phyloP scores from a whole-genome alignment of 1,140 invertebrate species.

The Psix sp. region DNA sequence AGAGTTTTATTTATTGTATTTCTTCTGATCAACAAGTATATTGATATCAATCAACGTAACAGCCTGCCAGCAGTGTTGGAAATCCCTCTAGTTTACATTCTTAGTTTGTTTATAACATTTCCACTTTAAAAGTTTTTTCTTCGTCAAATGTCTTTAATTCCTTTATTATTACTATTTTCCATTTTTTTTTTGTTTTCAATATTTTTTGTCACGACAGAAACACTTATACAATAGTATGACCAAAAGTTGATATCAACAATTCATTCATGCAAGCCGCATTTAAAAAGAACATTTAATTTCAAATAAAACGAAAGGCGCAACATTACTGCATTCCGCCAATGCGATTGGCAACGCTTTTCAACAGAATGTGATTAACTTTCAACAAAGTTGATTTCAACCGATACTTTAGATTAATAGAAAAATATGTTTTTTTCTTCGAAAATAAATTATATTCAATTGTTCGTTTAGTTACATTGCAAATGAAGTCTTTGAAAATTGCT shows the following conservation, averaged over 20 bases:
- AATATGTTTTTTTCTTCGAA: too few relatives aligned
- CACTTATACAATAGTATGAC: slow-evolving; percentile 54
- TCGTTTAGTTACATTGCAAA: too few relatives aligned
- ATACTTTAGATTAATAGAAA: too few relatives aligned
- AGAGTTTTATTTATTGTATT: slow-evolving; percentile 66
- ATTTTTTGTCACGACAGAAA: slow-evolving; percentile 59
- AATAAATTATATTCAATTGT: too few relatives aligned
- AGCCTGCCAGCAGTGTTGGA: slow-evolving; percentile 74
- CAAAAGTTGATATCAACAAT: slow-evolving; percentile 53
- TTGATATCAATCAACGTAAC: slow-evolving; percentile 75
- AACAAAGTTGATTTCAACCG: too few relatives aligned
- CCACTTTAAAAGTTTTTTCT: slow-evolving; percentile 4
- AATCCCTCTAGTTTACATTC: slow-evolving; percentile 7
- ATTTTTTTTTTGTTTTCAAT: slow-evolving; percentile 1
- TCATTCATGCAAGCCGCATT: slow-evolving; percentile 64
- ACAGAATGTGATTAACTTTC: slow-evolving; percentile 16
- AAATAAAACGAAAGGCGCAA: slow-evolving; percentile 57
- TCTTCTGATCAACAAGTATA: slow-evolving; percentile 70
- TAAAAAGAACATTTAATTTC: slow-evolving; percentile 39
- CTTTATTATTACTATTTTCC: slow-evolving; percentile 35
- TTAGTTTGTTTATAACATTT: too few relatives aligned
- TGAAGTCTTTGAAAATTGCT: not conserved
- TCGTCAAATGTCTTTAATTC: too few relatives aligned
- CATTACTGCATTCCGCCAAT: slow-evolving; percentile 58
- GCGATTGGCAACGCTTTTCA: slow-evolving; percentile 37